phyloP scores from a whole-genome alignment of 2,113 vertebrate genomes.

The Semnopithecus entellus region DNA sequence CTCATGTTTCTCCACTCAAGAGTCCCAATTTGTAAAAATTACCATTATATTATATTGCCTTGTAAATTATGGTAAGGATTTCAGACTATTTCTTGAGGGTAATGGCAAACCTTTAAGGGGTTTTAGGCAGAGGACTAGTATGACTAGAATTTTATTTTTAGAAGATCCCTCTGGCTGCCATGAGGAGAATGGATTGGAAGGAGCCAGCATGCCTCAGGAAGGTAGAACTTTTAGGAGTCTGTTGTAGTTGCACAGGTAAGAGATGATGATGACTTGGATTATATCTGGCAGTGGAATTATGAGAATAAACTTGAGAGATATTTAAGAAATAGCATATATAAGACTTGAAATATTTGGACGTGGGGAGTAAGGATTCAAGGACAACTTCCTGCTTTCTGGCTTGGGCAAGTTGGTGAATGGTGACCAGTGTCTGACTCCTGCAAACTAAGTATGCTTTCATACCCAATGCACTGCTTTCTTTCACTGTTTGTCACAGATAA shows the following conservation, averaged over 20 bases:
- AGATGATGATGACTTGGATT: background rate
- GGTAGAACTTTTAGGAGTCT: background rate
- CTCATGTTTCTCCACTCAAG: background rate
- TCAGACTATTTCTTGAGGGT: background rate
- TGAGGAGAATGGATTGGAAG: background rate
- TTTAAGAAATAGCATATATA: background rate
- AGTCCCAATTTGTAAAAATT: background rate
- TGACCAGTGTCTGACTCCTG: background rate
- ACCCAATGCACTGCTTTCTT: background rate
- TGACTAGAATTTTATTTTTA: background rate
- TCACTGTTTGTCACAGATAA: background rate
- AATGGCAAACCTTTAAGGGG: background rate
- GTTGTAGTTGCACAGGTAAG: background rate
- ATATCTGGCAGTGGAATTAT: background rate
- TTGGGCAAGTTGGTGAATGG: background rate
- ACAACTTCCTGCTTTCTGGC: background rate
- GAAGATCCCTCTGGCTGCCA: background rate
- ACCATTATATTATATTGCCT: background rate
- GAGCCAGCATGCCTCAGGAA: background rate
- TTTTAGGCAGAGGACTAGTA: background rate
- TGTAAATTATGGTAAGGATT: background rate
- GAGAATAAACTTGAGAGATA: background rate
- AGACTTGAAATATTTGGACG: background rate
- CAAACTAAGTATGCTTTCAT: background rate
- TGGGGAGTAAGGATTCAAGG: background rate